Evolutionary conservation across 2,888 invertebrate species (phyloP).

Genomic region (Sphaerophoria rueppellii): DNA sequence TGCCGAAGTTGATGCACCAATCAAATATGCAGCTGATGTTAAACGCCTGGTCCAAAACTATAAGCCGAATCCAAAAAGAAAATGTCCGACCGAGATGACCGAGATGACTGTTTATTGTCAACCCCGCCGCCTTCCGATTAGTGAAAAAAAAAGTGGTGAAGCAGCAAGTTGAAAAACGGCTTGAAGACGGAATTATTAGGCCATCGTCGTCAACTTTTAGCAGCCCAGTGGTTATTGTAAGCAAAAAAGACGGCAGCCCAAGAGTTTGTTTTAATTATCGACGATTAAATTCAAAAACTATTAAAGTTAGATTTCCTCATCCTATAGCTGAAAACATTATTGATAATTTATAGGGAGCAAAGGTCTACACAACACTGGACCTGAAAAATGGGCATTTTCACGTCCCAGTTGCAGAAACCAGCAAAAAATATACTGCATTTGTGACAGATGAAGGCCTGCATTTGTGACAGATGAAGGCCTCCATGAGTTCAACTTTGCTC

Average conservation of each 20-base stretch:
- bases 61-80: too few relatives aligned
- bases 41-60: conserved; percentile 26
- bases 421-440: conserved; percentile 33
- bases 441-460: too few relatives aligned
- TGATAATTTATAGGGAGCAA: conserved; percentile 74
- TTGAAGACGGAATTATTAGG: too few relatives aligned
- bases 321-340: conserved; percentile 79
- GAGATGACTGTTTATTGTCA: conserved; percentile 15
- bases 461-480: conserved; percentile 79
- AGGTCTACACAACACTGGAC: too few relatives aligned
- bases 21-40: not conserved
- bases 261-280: conserved; percentile 79
- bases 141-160: conserved; percentile 71
- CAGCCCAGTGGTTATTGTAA: conserved; percentile 71
- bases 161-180: conserved; percentile 74
- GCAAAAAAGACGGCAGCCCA: conserved; percentile 54
- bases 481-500: conserved; percentile 79
- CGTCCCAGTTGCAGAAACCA: conserved; percentile 48
- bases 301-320: conserved; percentile 77
- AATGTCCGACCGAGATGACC: conserved; percentile 16
- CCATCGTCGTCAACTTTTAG: too few relatives aligned
- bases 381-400: too few relatives aligned
- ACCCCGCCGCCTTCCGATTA: conserved; percentile 18
- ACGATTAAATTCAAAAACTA: conserved; percentile 77
- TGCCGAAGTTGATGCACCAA: conserved; percentile 7